Evolutionary conservation across 2,113 vertebrate genomes (phyloP).

Genomic region (Hippocampus mohnikei): DNA sequence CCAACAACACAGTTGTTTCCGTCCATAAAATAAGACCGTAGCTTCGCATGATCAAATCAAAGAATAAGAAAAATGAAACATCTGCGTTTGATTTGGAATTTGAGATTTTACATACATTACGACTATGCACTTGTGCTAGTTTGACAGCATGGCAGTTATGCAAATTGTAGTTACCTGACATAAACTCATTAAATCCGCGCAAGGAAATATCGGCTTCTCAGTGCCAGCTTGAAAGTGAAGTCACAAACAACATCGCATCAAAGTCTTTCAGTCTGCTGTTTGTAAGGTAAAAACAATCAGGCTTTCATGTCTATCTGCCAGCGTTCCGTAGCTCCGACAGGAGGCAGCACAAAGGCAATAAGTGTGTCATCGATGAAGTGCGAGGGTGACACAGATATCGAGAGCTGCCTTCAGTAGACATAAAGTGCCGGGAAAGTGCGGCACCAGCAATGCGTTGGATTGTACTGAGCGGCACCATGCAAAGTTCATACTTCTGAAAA

Average conservation of each 20-base stretch:
- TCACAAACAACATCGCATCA: constrained; percentile 39
- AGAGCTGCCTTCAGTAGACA: constrained; percentile 24
- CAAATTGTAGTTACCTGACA: constrained; percentile 11
- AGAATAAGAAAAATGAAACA: too few species aligned
- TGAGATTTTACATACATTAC: neutral
- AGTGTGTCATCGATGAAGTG: constrained; percentile 33
- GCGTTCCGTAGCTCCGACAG: constrained; percentile 20
- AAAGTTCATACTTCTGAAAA: constrained; percentile 17
- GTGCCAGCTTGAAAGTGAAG: constrained; percentile 19
- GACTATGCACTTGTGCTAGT: constrained; percentile 12
- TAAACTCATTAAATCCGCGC: neutral
- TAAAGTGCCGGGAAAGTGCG: constrained; percentile 34
- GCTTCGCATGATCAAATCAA: too few species aligned
- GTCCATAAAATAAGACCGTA: too few species aligned
- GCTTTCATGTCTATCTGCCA: constrained; percentile 41
- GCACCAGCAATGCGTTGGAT: constrained; percentile 34
- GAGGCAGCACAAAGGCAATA: constrained; percentile 39
- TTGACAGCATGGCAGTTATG: neutral
- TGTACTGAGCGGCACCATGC: constrained; percentile 38
- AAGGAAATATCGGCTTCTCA: constrained; percentile 14
- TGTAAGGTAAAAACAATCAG: constrained; percentile 48
- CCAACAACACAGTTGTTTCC: too few species aligned
- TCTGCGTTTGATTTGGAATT: constrained; percentile 14
- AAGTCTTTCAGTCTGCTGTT: constrained; percentile 36
- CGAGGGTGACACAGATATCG: constrained; percentile 13